These are phyloP conservation scores for Otus sunia DNA, from an alignment of 2,113 vertebrate species.

Conservation along the genomic window DNA sequence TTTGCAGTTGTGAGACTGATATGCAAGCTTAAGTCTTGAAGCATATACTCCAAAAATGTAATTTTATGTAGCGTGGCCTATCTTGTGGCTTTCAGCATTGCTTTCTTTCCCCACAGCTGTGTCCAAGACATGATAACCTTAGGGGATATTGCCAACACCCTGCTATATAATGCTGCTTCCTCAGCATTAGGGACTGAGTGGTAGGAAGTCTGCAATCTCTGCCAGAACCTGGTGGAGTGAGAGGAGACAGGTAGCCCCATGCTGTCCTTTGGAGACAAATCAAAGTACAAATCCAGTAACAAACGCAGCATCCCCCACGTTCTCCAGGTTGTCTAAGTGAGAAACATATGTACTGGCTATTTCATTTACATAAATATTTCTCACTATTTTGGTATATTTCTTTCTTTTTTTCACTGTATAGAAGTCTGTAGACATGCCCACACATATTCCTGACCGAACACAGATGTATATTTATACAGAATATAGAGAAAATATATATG, in stretches of 20 bases:
- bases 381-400: background rate
- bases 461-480: background rate
- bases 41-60: background rate
- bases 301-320: background rate
- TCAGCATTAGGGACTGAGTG: background rate
- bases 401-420: background rate
- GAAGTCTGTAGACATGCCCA: background rate
- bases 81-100: background rate
- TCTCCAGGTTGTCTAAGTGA: background rate
- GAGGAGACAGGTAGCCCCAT: background rate
- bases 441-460: background rate
- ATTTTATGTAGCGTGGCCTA: background rate
- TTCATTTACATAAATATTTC: background rate
- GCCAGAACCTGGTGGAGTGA: background rate
- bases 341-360: background rate
- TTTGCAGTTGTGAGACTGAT: background rate
- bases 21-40: background rate
- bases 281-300: background rate
- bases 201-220: background rate
- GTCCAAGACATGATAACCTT: background rate
- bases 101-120: background rate
- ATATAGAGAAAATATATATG: background rate
- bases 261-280: background rate
- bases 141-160: accelerated
- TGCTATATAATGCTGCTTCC: background rate